Percentiles rank a stretch among this genome's conserved stretches.
These are phyloP conservation scores for Glossophaga mutica DNA, from an alignment of 2,797 vertebrate species.

Conservation along the genomic window DNA sequence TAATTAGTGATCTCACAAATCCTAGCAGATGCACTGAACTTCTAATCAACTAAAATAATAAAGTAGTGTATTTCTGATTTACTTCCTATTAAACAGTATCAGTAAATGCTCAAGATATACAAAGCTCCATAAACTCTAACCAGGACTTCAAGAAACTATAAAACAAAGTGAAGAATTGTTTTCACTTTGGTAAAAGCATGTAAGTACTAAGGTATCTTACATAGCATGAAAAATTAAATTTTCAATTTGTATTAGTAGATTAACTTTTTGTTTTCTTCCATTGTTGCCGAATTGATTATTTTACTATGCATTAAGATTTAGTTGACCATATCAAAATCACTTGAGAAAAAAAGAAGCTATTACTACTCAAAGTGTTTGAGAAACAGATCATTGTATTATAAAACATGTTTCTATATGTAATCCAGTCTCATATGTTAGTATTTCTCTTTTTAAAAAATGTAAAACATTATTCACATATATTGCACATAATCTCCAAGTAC, in stretches of 20 bases:
- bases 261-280: neutral
- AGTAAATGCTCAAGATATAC: slow-evolving; percentile 38
- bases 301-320: neutral
- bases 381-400: neutral
- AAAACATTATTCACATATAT: neutral
- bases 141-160: slow-evolving; percentile 23
- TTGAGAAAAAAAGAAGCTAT: neutral
- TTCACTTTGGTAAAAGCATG: neutral
- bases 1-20: slow-evolving; percentile 64
- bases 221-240: neutral
- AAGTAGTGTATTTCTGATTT: slow-evolving; percentile 10
- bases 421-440: neutral
- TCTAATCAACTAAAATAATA: slow-evolving; percentile 50
- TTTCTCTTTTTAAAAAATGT: neutral
- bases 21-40: neutral
- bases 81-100: slow-evolving; percentile 43
- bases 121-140: slow-evolving; percentile 39
- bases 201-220: neutral
- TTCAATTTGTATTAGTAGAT: neutral
- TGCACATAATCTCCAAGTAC: neutral
- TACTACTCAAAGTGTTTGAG: neutral
- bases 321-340: neutral
- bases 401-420: neutral
- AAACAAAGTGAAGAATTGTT: slow-evolving; percentile 10
- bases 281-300: neutral